Evolutionary conservation across 2,113 vertebrate species (phyloP).

Genomic region (Pygoscelis adeliae): DNA sequence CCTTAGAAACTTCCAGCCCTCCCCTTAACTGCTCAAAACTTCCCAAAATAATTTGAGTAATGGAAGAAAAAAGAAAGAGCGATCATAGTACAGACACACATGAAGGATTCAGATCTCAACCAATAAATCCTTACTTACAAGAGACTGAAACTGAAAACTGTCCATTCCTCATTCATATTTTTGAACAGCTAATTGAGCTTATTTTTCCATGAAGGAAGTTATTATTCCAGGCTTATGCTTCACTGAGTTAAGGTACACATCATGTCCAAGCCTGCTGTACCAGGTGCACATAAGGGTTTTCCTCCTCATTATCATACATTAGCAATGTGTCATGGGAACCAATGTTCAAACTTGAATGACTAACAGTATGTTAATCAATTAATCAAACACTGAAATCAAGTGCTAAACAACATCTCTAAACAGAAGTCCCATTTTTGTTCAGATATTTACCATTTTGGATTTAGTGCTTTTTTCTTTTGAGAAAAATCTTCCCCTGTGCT

Average conservation of each 20-base stretch:
- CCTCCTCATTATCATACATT: neutral
- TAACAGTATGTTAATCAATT: neutral
- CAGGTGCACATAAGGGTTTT: neutral
- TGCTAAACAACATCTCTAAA: neutral
- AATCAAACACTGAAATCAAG: neutral
- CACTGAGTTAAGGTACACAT: neutral
- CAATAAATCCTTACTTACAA: neutral
- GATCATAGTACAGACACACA: neutral
- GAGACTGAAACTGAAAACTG: neutral
- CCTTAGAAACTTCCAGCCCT: neutral
- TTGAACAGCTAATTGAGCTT: neutral
- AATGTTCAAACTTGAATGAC: neutral
- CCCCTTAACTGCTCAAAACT: neutral
- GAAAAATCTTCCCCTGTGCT: neutral
- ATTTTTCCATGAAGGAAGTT: constrained; percentile 7
- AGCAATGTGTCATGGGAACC: neutral
- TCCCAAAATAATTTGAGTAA: neutral
- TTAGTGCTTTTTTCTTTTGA: neutral
- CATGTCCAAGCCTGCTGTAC: neutral
- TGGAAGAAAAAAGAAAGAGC: neutral
- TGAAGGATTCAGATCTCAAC: neutral
- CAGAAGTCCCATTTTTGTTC: neutral
- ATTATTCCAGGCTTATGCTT: neutral
- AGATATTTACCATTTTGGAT: neutral
- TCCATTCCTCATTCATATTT: neutral